Evolutionary conservation across 2,888 invertebrate genomes (phyloP).

Genomic region (Apocheima hispidaria): DNA sequence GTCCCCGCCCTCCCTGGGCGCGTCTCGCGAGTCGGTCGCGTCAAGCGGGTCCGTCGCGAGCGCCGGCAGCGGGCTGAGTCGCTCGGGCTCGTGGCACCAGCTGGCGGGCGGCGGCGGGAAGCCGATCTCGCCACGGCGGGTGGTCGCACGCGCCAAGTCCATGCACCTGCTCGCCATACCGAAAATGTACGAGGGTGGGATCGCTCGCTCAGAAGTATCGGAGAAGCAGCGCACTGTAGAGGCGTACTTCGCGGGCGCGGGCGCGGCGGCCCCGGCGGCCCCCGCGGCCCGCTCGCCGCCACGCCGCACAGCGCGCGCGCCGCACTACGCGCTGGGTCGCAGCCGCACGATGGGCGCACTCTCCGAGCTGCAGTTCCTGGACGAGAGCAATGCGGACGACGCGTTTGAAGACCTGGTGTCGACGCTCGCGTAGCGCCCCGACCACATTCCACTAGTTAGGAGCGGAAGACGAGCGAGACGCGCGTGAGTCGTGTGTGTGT

Average conservation of each 20-base stretch:
- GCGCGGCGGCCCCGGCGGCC: slow-evolving; percentile 43
- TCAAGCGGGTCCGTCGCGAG: slow-evolving; percentile 68
- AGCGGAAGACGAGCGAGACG: slow-evolving; percentile 77
- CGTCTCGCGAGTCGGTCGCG: slow-evolving; percentile 70
- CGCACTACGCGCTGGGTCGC: slow-evolving; percentile 87
- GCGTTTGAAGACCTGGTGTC: slow-evolving; percentile 95
- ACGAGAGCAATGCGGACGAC: slow-evolving; percentile 94
- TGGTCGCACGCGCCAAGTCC: slow-evolving; percentile 88
- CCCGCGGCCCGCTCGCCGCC: slow-evolving; percentile 54
- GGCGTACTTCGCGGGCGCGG: slow-evolving; percentile 88
- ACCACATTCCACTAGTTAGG: slow-evolving; percentile 81
- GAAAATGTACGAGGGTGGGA: slow-evolving; percentile 93
- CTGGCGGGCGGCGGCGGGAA: slow-evolving; percentile 80
- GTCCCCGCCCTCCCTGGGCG: slow-evolving; percentile 59
- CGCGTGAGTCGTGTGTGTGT: slow-evolving; percentile 85
- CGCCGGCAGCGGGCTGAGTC: slow-evolving; percentile 69
- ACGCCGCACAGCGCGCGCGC: slow-evolving; percentile 62
- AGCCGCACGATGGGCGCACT: slow-evolving; percentile 93
- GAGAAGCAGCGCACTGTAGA: slow-evolving; percentile 91
- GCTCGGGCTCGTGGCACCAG: slow-evolving; percentile 94
- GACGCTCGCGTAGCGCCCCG: slow-evolving; percentile 79
- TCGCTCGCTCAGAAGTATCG: slow-evolving; percentile 88
- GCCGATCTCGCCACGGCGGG: slow-evolving; percentile 73
- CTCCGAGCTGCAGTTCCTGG: slow-evolving; percentile 88
- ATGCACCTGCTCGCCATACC: slow-evolving; percentile 91